phyloP scores from a whole-genome alignment of 2,888 invertebrate species.

The Drosophila neoperkinsi region DNA sequence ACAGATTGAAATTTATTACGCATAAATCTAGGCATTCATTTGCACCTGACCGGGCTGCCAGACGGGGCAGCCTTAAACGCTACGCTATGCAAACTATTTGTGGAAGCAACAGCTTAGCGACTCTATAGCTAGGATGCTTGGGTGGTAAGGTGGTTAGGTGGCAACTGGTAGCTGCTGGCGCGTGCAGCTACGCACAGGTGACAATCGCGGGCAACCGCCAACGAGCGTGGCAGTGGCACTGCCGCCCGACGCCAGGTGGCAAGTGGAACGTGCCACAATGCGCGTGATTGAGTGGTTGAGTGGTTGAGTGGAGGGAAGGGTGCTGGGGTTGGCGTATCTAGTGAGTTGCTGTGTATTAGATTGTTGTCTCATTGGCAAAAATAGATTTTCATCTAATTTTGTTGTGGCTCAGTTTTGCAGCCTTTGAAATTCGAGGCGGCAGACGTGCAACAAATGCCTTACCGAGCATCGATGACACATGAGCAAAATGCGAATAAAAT shows the following conservation, averaged over 20 bases:
- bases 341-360: conserved; percentile 5
- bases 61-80: conserved; percentile 37
- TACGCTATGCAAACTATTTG: conserved; percentile 73
- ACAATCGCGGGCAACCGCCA: conserved; percentile 55
- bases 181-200: conserved; percentile 70
- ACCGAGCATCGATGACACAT: conserved; percentile 30
- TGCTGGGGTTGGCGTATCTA: background rate
- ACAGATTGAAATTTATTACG: conserved; percentile 84
- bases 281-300: conserved; percentile 57
- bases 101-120: conserved; percentile 63
- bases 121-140: background rate
- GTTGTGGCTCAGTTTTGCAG: conserved; percentile 35
- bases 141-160: background rate
- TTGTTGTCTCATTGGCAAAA: conserved; percentile 47
- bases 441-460: conserved; percentile 67
- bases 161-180: conserved; percentile 30
- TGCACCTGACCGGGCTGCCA: conserved; percentile 68
- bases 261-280: conserved; percentile 64
- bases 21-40: conserved; percentile 83
- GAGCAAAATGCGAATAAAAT: conserved; percentile 26
- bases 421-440: conserved; percentile 56
- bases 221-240: conserved; percentile 14
- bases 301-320: conserved; percentile 14
- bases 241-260: conserved; percentile 18
- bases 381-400: conserved; percentile 67